Base-by-base conservation (phyloP, 92 coral and sea anemone species). In the Phenganax stokvisi region DNA sequence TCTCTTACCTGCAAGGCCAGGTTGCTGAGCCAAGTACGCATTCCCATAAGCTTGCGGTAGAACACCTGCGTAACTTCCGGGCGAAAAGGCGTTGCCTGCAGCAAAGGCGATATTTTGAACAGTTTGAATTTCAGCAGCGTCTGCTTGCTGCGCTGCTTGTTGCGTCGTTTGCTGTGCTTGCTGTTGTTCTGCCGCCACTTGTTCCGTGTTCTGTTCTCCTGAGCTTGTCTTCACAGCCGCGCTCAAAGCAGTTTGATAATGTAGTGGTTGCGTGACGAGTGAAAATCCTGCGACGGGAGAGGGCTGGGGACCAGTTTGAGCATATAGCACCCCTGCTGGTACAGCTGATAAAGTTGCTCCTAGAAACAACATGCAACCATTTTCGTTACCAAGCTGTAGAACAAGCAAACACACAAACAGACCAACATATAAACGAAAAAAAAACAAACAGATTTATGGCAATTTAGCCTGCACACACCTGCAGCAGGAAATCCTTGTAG, bases 251-350 rank as follows among this genome's bases (percentile, higher is more conserved):
- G 92, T 88, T 16, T 93, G 97, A 71, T 96, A 96, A 56, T 97
- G 82, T 17, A 96, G 93, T n/a, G 99, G 87, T 81, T 96, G 99
- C 13, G 92, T 92, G 85, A 96, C 87, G 16, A 91, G 97, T 62
- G 85, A 96, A 47, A 80, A 81, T 56, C 97, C 92, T 71, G 89
- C 89, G 8, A 76, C 70, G 2, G 69, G 70, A 12, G 81, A 59
- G n/a, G 69, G 56, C 54, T 86, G 97, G 10, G 89, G 75, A 28
- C 89, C 96, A 30, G 99, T 79, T 71, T 90, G 97, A 3, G 99
- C 89, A 61, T 92, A 85, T 56, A 91, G 87, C 76, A 88, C 92
- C 29, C 90, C 92, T 11, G 73, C 73, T 10, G 99, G 80, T 37
- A 87, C 92, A n/a, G 93, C 89, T 28, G 89, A 84, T 20, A 92